phyloP scores from a whole-genome alignment of 2,113 vertebrate species.

The Grallaria varia region DNA sequence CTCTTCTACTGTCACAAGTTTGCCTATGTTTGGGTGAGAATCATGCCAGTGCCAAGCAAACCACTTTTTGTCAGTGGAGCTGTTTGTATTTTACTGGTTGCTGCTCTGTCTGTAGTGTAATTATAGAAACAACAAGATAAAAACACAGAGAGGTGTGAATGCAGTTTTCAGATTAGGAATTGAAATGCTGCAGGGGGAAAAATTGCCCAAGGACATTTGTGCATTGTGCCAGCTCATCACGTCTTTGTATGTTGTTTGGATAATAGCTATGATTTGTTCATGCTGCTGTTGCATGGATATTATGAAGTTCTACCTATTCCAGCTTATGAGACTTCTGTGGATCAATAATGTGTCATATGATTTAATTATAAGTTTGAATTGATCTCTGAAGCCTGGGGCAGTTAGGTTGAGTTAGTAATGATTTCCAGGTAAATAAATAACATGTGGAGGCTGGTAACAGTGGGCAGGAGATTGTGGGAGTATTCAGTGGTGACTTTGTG shows the following conservation, averaged over 20 bases:
- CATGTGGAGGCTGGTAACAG: neutral
- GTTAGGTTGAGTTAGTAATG: neutral
- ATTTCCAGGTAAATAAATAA: neutral
- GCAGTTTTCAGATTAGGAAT: neutral
- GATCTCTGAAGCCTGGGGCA: neutral
- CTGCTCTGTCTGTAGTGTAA: neutral
- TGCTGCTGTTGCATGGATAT: neutral
- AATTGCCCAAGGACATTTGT: neutral
- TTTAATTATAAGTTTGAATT: neutral
- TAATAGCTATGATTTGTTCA: neutral
- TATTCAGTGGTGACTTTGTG: neutral
- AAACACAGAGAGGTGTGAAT: neutral
- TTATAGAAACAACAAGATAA: neutral
- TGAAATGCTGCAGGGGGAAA: neutral
- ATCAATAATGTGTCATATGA: neutral
- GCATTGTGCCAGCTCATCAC: neutral
- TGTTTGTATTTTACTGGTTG: neutral
- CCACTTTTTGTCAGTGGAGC: neutral
- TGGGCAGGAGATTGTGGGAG: neutral
- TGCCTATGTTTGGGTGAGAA: neutral
- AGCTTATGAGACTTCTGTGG: neutral
- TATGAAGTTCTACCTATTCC: neutral
- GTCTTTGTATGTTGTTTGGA: neutral
- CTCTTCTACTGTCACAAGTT: neutral
- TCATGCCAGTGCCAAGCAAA: neutral